Base-by-base conservation (phyloP, 2,113 vertebrate species). In the Nanorana parkeri region DNA sequence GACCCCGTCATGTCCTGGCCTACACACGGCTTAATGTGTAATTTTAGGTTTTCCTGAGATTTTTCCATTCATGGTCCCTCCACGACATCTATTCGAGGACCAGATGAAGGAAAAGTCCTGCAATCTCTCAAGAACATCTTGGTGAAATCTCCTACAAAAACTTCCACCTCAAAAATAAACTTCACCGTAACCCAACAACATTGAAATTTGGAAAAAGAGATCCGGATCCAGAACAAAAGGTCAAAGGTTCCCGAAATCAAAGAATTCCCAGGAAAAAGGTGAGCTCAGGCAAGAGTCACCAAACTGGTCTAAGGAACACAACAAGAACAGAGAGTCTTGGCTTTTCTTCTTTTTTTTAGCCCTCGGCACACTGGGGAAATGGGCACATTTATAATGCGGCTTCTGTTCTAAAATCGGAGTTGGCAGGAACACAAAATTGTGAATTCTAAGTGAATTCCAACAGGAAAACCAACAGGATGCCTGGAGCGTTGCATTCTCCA, bases 381-480 rank as follows among this genome's bases (percentile, higher is more conserved):
- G 23, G 68, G 41, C 13, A 64, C 26, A 73, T 28, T 73, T 55
- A 64, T 20, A 17, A 41, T 68, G 65, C 10, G 17, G 52, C 28
- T 17, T 51, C 32, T 72, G 55, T 64, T 72, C 68, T 73, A 81
- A 81, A 65, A 73, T 41, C 15, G 65, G 68, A 64, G 28, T 81
- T 73, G 78, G 58, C 79, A 73, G 13, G 55, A 81, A 73, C 41
- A 72, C n/a, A 28, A 73, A 10, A 65, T 65, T 73, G 47, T 81
- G 17, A 81, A 77, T 73, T 64, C 32, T 71, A n/a, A 28, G 51
- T 24, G 24, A 81, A 29, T 32, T 55, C 17, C 5, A 21, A 54
- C 68, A 64, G 56, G 79, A 64, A 81, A 73, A 36, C 41, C 41
- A 36, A 73, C 79, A 81, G 79, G 79, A 81, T 64, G 79, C 58